Evolutionary conservation across 64 coral and sea anemone species (phyloP), one percentile per base, ranked within the genome.

Genomic region (Trachythela sp.): DNA sequence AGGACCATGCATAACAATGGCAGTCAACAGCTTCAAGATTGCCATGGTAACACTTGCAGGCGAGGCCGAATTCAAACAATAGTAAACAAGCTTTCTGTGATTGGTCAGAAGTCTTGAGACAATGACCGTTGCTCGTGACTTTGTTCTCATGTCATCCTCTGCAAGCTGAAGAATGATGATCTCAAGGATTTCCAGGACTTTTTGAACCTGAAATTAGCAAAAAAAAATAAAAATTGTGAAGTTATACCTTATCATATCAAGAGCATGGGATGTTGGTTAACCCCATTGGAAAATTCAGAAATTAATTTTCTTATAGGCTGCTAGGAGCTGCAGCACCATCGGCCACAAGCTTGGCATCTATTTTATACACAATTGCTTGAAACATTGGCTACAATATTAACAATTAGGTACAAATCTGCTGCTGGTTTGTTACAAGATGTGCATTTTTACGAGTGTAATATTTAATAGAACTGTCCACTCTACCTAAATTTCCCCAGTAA

Each of bases 11-110:
- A 77, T 77, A 13, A 77, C 71, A 77, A 77, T 34, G n/a, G 71
- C 71, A 8, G 71, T 77, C 31, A 77, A 77, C 9, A 77, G 9
- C 36, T 35, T 77, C 31, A 77, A 35, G 5, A 77, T 38, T 27
- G 71, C 71, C 17, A 77, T 77, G 9, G 36, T 15, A 34, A 77
- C 71, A 77, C 17, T 77, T 35, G 14, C 8, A 35, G 29, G 71
- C 9, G 71, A 77, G 2, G 54, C 18, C 1, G 71, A 77, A 34
- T 38, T 77, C 36, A 77, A 38, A 13, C 29, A 77, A 77, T 77
- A 17, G 26, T 77, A 77, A 34, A 77, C 71, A 77, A 77, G 31
- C 36, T 38, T 77, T 77, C 71, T 77, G 29, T 77, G 71, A 38
- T 77, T 77, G 29, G 24, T 35, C 33, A 80, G 30, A 20, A 80